Conservation (phyloP, 1,140 invertebrate genomes). For the Drosophila melanica region DNA sequence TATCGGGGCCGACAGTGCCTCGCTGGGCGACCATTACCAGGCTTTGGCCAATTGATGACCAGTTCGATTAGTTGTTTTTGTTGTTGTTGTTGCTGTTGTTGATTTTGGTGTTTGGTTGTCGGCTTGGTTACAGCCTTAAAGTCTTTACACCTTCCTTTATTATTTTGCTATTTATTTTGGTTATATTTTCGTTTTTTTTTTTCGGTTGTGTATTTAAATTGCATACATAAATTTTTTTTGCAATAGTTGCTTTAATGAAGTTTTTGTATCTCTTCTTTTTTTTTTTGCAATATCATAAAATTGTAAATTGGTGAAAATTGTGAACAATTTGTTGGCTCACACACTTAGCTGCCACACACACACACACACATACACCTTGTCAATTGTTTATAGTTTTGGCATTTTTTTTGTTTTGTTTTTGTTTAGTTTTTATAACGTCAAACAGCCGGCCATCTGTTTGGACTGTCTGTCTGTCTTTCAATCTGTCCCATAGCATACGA, state of each 20-base stretch:
- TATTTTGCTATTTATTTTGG: slow-evolving; percentile 71
- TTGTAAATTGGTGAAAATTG: slow-evolving; percentile 81
- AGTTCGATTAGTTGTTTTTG: slow-evolving; percentile 83
- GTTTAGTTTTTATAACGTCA: slow-evolving; percentile 3
- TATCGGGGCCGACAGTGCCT: slow-evolving; percentile 14
- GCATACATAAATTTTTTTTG: slow-evolving; percentile 75
- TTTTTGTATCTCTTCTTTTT: slow-evolving; percentile 59
- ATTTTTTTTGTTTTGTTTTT: slow-evolving; percentile 12
- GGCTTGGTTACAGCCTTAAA: slow-evolving; percentile 66
- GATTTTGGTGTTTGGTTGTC: slow-evolving; percentile 38
- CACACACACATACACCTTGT: slow-evolving; percentile 27
- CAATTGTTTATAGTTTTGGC: slow-evolving; percentile 54
- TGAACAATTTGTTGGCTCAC: slow-evolving; percentile 69
- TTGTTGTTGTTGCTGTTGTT: slow-evolving; percentile 33
- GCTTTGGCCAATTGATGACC: slow-evolving; percentile 82
- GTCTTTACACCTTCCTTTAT: slow-evolving; percentile 80
- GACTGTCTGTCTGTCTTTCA: slow-evolving; percentile 1
- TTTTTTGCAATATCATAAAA: slow-evolving; percentile 67
- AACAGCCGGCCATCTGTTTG: slow-evolving; percentile 2
- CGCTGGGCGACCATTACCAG: slow-evolving; percentile 74
- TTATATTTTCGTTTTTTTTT: slow-evolving; percentile 47
- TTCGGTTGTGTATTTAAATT: slow-evolving; percentile 72
- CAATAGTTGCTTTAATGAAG: slow-evolving; percentile 78
- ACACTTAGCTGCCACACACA: slow-evolving; percentile 5
- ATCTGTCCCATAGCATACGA: slow-evolving; percentile 9